Conservation (phyloP, 1,140 invertebrate species). For the Ptiloglossa arizonensis region DNA sequence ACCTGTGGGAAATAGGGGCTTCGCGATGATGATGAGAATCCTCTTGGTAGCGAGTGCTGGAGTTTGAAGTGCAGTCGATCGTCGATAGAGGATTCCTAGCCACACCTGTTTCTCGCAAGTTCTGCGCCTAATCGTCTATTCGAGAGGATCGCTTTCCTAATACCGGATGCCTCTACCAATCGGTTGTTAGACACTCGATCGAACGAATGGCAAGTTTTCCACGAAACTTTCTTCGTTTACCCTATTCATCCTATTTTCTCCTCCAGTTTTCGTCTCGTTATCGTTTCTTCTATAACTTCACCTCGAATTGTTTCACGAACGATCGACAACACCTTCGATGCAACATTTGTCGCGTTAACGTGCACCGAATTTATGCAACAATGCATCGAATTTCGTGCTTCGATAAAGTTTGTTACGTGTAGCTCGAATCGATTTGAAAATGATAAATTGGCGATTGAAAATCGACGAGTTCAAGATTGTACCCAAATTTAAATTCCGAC, state of each 20-base stretch:
- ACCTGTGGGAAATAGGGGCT: slow-evolving; percentile 20
- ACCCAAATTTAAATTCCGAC: too few species aligned
- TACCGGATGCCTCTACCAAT: not conserved
- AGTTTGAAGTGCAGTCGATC: slow-evolving; percentile 16
- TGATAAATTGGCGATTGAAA: too few species aligned
- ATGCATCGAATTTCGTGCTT: too few species aligned
- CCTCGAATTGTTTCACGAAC: not conserved
- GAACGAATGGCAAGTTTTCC: not conserved
- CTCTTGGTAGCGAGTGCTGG: not conserved
- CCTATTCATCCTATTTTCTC: too few species aligned
- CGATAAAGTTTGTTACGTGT: too few species aligned
- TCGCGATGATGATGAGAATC: slow-evolving; percentile 21
- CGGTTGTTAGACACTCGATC: not conserved
- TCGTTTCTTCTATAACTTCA: not conserved
- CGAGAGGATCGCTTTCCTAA: slow-evolving; percentile 9
- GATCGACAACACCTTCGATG: too few species aligned
- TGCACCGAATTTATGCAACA: too few species aligned
- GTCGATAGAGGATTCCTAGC: slow-evolving; percentile 13
- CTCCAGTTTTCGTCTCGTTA: not conserved
- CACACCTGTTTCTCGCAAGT: slow-evolving; percentile 18
- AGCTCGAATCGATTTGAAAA: too few species aligned
- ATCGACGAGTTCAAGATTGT: too few species aligned
- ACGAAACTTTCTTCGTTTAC: not conserved
- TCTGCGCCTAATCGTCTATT: slow-evolving; percentile 3
- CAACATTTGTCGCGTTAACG: too few species aligned